phyloP scores from a whole-genome alignment of 2,797 vertebrate genomes.

The Zalophus californianus region DNA sequence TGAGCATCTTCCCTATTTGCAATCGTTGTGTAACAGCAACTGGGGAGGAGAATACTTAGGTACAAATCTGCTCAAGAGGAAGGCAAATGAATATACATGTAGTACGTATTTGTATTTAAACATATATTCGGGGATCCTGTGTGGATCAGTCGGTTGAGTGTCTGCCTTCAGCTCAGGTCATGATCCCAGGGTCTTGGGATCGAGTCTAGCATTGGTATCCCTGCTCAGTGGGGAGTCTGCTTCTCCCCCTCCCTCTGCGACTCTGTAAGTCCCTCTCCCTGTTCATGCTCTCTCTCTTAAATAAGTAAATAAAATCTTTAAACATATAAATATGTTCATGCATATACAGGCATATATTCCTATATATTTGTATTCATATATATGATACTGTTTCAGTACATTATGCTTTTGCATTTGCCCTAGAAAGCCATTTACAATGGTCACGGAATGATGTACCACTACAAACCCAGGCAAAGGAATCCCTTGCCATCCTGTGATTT shows the following conservation, averaged over 20 bases:
- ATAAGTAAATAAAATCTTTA: neutral
- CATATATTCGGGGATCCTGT: neutral
- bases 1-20: neutral
- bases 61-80: neutral
- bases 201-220: no score
- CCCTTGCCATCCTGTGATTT: neutral
- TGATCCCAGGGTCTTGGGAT: no score
- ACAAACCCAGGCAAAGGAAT: rapidly evolving
- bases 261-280: no score
- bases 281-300: no score
- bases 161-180: no score
- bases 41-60: neutral
- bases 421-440: neutral
- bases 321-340: neutral
- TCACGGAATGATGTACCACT: neutral
- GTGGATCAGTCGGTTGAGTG: no score
- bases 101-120: neutral
- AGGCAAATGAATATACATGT: neutral
- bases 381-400: neutral
- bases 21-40: neutral
- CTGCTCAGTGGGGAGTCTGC: no score
- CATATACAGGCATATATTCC: neutral
- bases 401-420: neutral
- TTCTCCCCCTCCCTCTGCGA: no score
- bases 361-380: neutral